Evolutionary conservation across 2,888 invertebrate genomes (phyloP), one percentile per base, ranked within the genome.

Genomic region (Leptarthrus brevirostris): DNA sequence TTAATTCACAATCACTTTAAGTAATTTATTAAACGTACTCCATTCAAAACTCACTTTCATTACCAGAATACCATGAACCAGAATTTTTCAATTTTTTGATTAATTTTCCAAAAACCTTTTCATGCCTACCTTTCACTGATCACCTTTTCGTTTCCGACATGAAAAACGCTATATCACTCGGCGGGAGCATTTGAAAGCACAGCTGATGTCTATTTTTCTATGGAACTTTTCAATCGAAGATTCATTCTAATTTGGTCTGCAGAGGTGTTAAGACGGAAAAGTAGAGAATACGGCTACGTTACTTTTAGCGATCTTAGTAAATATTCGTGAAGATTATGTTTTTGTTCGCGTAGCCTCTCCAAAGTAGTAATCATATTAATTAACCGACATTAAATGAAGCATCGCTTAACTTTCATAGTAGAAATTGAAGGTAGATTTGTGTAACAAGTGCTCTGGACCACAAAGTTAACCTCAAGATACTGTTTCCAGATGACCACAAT

Each of bases 201-300:
- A 58, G 36, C 58, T 36, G 20, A 58, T 58, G 22, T 16, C 6
- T 49, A 69, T 52, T 52, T 69, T 20, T 26, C 18, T 52, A 12
- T 30, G 52, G 52, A 66, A 3, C 14, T 22, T 14, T 26, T 49
- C 30, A 69, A 52, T 6, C 36, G 58, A 58, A 34, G 34, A 52
- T 69, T 69, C 69, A 69, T 69, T 69, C 69, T 69, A 30, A 52
- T 52, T 52, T 18, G 6, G 52, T 69, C 34, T 47, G 69, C 20
- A 26, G 30, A 69, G 52, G 69, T 30, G 69, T 69, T 52, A 69
- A 52, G 49, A 52, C 18, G 49, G 20, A n/a, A 49, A 16, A 18
- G 36, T 36, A 56, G 18, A 5, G 30, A 34, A 16, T 30, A 4
- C 18, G 10, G 30, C 34, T 26, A 18, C 8, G 40, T 40, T 40